A percentile compares a stretch with the other conserved stretches of the same genome.
These are phyloP conservation scores for Calidris pygmaea DNA, from an alignment of 2,113 vertebrate species.

Conservation along the genomic window DNA sequence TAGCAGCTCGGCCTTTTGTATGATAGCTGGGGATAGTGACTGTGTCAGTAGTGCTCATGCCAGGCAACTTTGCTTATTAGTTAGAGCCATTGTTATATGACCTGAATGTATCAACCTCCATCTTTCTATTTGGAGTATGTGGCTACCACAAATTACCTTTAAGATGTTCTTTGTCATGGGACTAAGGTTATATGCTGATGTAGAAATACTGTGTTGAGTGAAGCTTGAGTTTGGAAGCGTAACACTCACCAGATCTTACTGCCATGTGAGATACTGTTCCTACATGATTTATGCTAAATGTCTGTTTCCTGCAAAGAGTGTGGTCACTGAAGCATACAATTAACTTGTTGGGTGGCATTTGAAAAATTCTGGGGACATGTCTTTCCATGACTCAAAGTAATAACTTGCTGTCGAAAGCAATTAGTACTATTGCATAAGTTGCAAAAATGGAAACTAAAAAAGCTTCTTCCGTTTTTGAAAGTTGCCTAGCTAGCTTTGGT, in stretches of 20 bases:
- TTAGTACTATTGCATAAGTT: background rate
- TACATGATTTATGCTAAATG: no score
- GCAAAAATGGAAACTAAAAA: background rate
- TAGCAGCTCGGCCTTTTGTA: background rate
- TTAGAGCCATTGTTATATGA: background rate
- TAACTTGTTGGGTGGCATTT: background rate
- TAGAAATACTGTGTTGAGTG: background rate
- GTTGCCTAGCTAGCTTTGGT: background rate
- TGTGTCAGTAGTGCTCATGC: fast-evolving
- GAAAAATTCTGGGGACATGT: background rate
- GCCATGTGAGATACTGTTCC: background rate
- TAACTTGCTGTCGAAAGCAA: background rate
- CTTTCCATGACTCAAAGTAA: background rate
- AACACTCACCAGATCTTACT: background rate
- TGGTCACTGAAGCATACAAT: background rate
- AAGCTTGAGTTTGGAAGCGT: background rate
- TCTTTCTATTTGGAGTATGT: background rate
- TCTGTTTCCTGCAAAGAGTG: background rate
- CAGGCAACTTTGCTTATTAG: background rate
- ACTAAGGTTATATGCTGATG: background rate
- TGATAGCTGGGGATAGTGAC: background rate
- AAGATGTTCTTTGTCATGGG: background rate
- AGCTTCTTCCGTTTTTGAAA: background rate
- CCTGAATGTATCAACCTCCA: background rate
- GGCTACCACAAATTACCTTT: background rate